Conservation (phyloP, 2,113 vertebrate genomes). For the Todiramphus chloris region DNA sequence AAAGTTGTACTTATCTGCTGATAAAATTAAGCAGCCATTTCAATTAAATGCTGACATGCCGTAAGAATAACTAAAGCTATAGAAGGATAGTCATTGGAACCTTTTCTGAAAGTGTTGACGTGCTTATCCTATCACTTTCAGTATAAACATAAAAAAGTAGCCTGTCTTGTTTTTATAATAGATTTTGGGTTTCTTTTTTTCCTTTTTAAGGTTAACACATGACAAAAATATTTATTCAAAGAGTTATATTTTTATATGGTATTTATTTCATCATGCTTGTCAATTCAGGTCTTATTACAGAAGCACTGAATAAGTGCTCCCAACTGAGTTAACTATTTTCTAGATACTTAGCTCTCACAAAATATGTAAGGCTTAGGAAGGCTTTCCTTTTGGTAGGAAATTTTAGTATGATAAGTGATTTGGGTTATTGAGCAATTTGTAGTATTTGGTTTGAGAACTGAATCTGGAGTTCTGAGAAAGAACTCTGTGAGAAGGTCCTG, state of each 20-base stretch:
- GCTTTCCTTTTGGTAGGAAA: neutral
- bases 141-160: neutral
- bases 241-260: neutral
- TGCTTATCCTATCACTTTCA: neutral
- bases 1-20: neutral
- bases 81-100: neutral
- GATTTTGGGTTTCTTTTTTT: neutral
- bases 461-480: neutral
- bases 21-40: neutral
- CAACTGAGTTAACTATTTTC: neutral
- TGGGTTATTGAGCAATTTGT: neutral
- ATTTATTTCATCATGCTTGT: neutral
- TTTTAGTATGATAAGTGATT: neutral
- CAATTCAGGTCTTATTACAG: neutral
- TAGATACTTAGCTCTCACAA: neutral
- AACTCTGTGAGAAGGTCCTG: neutral
- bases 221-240: neutral
- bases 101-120: neutral
- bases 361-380: neutral
- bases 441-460: neutral
- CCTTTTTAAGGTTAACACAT: neutral
- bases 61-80: neutral
- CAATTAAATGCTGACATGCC: neutral
- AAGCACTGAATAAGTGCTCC: neutral
- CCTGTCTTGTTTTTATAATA: neutral